phyloP scores from a whole-genome alignment of 2,113 vertebrate species.

The Thamnophis sirtalis region DNA sequence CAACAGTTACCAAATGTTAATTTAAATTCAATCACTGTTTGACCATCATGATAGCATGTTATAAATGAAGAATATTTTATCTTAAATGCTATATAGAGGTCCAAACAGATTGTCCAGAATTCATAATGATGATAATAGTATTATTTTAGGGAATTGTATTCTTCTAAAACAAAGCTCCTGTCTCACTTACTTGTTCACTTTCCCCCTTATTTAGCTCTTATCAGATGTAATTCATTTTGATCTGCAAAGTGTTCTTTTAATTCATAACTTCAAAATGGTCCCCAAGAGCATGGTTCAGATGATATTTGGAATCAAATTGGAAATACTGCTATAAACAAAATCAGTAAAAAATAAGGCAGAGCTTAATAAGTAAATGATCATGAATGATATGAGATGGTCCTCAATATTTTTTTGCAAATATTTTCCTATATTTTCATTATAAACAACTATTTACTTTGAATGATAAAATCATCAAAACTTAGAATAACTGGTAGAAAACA shows the following conservation, averaged over 20 bases:
- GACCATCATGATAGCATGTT: neutral
- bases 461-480: neutral
- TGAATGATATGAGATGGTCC: constrained; percentile 25
- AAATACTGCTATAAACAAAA: neutral
- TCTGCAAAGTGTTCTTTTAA: neutral
- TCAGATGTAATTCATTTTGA: neutral
- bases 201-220: neutral
- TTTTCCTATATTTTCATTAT: constrained; percentile 29
- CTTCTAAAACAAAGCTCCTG: neutral
- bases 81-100: neutral
- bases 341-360: neutral
- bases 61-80: neutral
- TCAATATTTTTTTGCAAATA: constrained; percentile 26
- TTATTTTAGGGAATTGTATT: neutral
- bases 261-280: neutral
- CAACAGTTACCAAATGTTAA: neutral
- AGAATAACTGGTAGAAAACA: neutral
- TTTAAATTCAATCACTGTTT: neutral
- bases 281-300: neutral
- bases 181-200: neutral
- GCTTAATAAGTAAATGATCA: neutral
- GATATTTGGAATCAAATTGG: neutral
- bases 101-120: neutral
- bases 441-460: neutral
- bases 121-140: neutral